phyloP scores from a whole-genome alignment of 2,888 invertebrate genomes.

The Lutraria lutraria region DNA sequence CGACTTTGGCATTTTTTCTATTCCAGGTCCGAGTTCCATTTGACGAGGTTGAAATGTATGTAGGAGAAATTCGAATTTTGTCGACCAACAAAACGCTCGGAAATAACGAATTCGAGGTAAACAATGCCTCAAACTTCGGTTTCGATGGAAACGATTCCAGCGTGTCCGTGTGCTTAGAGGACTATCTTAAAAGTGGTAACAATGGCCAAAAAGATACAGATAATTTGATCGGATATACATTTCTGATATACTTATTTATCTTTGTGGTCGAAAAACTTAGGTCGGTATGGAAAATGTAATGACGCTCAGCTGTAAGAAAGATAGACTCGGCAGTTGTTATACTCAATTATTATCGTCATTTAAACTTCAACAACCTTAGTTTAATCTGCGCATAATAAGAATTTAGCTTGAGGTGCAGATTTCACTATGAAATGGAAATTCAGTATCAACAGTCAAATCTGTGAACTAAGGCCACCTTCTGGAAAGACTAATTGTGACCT shows the following conservation, averaged over 20 bases:
- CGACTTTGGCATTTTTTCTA: background rate
- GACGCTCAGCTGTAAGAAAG: no score
- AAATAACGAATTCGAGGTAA: background rate
- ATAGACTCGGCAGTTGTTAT: no score
- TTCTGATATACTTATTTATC: background rate
- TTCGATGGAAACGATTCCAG: background rate
- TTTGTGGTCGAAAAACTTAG: background rate
- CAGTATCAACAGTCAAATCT: no score
- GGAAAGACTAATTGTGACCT: no score
- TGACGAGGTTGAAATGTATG: background rate
- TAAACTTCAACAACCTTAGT: no score
- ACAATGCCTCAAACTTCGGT: background rate
- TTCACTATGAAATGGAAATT: no score
- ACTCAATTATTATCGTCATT: no score
- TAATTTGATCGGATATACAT: background rate
- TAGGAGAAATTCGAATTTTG: background rate
- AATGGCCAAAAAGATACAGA: background rate
- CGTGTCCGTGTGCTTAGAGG: background rate
- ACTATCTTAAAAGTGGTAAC: background rate
- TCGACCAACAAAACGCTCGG: background rate
- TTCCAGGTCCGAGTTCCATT: background rate
- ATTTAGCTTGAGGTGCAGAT: no score
- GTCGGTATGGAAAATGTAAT: no score
- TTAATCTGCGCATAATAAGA: no score
- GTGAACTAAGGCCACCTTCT: no score